These are phyloP conservation scores for Blennius ocellaris DNA, from an alignment of 2,113 vertebrate genomes.

Conservation along the genomic window DNA sequence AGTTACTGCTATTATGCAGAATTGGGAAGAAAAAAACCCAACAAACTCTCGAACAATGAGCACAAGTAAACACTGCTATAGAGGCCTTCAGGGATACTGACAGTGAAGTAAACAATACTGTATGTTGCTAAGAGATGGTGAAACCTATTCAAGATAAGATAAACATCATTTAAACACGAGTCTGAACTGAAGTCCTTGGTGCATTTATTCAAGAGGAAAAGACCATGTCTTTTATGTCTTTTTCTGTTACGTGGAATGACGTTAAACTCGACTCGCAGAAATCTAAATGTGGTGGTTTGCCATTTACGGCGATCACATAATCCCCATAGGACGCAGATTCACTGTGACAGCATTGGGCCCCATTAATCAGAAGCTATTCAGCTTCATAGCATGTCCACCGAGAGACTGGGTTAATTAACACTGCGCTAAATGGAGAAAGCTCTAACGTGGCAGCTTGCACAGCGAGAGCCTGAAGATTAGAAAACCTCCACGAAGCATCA, in stretches of 20 bases:
- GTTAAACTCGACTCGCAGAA: constrained; percentile 61
- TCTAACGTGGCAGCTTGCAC: constrained; percentile 56
- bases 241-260: constrained; percentile 59
- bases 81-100: constrained; percentile 28
- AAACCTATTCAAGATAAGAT: constrained; percentile 36
- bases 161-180: constrained; percentile 44
- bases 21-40: constrained; percentile 23
- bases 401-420: constrained; percentile 74
- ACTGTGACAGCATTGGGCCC: constrained; percentile 66
- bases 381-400: constrained; percentile 65
- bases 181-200: constrained; percentile 59
- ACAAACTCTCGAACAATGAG: constrained; percentile 37
- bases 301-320: constrained; percentile 67
- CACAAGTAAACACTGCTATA: constrained; percentile 30
- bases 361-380: constrained; percentile 74
- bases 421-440: constrained; percentile 56
- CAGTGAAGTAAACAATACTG: constrained; percentile 1
- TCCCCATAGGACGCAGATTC: constrained; percentile 66
- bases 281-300: constrained; percentile 77
- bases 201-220: constrained; percentile 64
- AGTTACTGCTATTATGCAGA: constrained; percentile 40
- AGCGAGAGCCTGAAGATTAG: constrained; percentile 51
- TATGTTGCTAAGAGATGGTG: constrained; percentile 37
- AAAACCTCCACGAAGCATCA: constrained; percentile 51
- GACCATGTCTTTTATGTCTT: constrained; percentile 31